Conservation (phyloP, 2,797 vertebrate genomes). For the Parauchenoglanis punctatus region DNA sequence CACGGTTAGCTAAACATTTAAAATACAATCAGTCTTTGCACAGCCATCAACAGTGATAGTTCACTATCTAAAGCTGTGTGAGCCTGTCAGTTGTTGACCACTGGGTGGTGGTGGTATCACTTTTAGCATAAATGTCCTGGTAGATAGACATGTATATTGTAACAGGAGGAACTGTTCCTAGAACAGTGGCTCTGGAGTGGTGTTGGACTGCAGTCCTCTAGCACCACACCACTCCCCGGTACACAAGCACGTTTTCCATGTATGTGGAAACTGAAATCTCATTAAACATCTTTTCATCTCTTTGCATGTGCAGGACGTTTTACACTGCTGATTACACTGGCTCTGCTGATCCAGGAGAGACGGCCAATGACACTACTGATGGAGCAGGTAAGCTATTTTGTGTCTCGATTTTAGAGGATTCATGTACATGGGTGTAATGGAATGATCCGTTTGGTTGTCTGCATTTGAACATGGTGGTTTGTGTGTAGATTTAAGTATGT, state of each 20-base stretch:
- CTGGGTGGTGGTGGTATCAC: background rate
- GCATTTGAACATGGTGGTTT: background rate
- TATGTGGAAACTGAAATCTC: background rate
- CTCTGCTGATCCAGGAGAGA: conserved; percentile 83
- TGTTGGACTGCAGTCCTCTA: background rate
- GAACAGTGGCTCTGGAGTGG: too few relatives aligned
- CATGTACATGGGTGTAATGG: background rate
- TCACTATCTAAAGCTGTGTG: background rate
- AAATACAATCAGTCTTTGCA: background rate
- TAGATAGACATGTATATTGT: background rate
- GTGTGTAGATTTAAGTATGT: background rate
- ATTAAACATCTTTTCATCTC: background rate
- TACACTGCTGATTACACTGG: conserved; percentile 90
- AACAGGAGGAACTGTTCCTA: background rate
- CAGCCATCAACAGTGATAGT: background rate
- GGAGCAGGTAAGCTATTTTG: conserved; percentile 75
- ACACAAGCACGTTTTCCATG: background rate
- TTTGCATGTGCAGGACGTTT: conserved; percentile 80
- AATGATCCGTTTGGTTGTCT: background rate
- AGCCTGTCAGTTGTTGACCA: background rate
- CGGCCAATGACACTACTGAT: conserved; percentile 77
- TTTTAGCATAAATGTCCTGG: background rate
- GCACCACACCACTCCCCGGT: background rate
- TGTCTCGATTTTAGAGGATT: background rate
- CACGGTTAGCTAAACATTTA: background rate